Base-by-base conservation (phyloP, 2,797 vertebrate genomes). In the Sphenopsis melanotis region DNA sequence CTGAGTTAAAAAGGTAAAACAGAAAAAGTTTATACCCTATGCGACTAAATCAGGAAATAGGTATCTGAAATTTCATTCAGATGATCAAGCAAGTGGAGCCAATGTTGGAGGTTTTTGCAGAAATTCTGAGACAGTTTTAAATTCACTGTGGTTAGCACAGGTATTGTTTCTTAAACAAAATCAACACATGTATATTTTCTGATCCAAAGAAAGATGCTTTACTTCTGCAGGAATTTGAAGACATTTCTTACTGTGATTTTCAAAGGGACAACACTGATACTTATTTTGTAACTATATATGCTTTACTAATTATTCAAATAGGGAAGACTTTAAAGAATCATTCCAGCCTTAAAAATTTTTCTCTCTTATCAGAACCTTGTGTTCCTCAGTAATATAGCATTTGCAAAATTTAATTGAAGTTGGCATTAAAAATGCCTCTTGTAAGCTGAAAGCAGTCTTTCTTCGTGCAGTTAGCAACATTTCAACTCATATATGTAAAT, bases 1-100 rank as follows among this genome's bases (percentile, higher is more conserved):
- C 77, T 89, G 72, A 79, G 32, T 92, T 88, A 70, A 90, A 97
- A 93, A 89, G 77, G 68, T 78, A 89, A 70, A 82, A 27, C n/a
- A 93, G 70, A 46, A 92, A 84, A 66, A 83, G 6, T 89, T 94
- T 88, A 71, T 53, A 49, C 82, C 77, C 82, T 86, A 64, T 44
- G 85, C 70, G 90, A 61, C n/a, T 83, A 10, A 36, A 89, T 59
- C 15, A 84, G 65, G 14, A 75, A 96, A 95, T 92, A 80, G 1
- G 3, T 87, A 81, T 70, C 93, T 92, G 95, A 92, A 96, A 88
- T 92, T 89, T 59, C 83, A 74, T 46, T 76, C 41, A 83, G 70
- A 49, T 78, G 60, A 64, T 86, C 71, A 80, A 76, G 68, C 26
- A 85, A 74, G 39, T 19, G 17, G 65, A 83, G 29, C 2, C 69